Evolutionary conservation across 1,140 invertebrate species (phyloP), one percentile per base, ranked within the genome.

Genomic region (Drosophila hydei): DNA sequence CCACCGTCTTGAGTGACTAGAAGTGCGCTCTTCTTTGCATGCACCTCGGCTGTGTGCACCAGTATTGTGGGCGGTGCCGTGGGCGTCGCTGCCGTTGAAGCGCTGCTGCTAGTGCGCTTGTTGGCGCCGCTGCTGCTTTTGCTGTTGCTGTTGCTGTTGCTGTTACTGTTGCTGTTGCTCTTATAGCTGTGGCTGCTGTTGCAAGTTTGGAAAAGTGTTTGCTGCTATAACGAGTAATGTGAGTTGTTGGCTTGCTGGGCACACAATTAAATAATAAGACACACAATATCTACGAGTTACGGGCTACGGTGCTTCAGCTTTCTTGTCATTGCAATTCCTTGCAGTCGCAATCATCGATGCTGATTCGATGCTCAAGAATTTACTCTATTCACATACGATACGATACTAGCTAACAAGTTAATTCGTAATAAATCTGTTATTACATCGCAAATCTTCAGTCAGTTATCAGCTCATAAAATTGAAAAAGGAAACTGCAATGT

Each of bases 151-250:
- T 12, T 63, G 62, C 7, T 60, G 75, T 59, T 88, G 79, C 51
- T 80, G 88, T n/a, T n/a, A n/a, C 33, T 68, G 74, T 30, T 38
- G 59, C 45, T 52, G 48, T n/a, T 54, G 52, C 45, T 58, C 69
- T n/a, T 69, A n/a, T n/a, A n/a, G n/a, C n/a, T n/a, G n/a, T 50
- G 51, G 62, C 45, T 60, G 75, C 62, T 88, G 79, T 54, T 80
- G 88, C 88, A 84, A 90, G 74, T 88, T 80, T 90, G 77, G 77
- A 89, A 84, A 90, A 84, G 83, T 77, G 79, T 88, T 90, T 90
- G 88, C 88, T 90, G 89, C 88, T 90, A 90, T 90, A 90, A 90
- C 73, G 77, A 90, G 88, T 88, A 90, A 90, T 80, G 80, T 87
- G 81, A 89, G 87, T 79, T 73, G 55, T 47, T 79, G 73, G 55